phyloP scores from a whole-genome alignment of 1,140 invertebrate genomes.

The roundworm (Caenorhabditis elegans) region DNA sequence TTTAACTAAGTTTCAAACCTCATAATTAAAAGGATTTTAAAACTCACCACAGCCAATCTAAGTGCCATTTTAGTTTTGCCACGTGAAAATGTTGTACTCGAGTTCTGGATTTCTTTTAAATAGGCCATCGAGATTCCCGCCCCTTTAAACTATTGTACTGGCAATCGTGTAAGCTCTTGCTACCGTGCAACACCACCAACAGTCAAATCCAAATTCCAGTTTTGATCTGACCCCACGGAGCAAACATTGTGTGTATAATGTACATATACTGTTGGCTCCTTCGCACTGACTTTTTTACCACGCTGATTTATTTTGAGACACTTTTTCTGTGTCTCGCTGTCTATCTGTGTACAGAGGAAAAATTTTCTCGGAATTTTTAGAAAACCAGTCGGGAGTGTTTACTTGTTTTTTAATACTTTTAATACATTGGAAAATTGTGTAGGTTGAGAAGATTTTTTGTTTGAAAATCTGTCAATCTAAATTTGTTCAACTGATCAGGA shows the following conservation, averaged over 20 bases:
- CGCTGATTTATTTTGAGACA: conserved; percentile 28
- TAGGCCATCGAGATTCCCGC: neutral
- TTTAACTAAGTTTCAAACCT: too few relatives aligned
- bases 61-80: neutral
- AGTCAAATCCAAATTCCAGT: neutral
- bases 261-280: neutral
- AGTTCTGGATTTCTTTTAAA: conserved; percentile 1
- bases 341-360: neutral
- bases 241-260: conserved; percentile 28
- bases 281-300: neutral
- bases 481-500: too few relatives aligned
- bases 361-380: neutral
- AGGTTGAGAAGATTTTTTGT: too few relatives aligned
- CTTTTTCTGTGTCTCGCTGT: neutral
- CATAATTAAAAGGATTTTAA: too few relatives aligned
- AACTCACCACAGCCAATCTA: neutral
- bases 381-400: neutral
- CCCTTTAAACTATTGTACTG: neutral
- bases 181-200: neutral
- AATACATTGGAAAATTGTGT: neutral
- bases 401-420: neutral
- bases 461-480: too few relatives aligned
- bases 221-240: conserved; percentile 24
- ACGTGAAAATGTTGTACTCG: neutral
- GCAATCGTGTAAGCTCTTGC: neutral